Conservation (phyloP, 1,140 invertebrate genomes). For the Bombyx mandarina region DNA sequence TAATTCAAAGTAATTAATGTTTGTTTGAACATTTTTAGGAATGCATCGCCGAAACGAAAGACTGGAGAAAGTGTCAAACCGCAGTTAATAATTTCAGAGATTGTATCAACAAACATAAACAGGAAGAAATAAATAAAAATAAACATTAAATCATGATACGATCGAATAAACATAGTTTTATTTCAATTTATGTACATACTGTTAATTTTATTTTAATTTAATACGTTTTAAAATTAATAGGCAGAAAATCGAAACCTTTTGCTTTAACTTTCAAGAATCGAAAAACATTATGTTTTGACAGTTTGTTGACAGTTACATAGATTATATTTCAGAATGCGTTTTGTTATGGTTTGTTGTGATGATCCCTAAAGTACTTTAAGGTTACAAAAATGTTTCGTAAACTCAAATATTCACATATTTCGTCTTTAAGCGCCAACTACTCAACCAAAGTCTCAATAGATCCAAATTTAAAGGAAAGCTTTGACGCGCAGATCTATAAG, state of each 20-base stretch:
- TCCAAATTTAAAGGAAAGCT: constrained; percentile 59
- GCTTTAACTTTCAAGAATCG: too few species aligned
- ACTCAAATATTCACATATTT: constrained; percentile 30
- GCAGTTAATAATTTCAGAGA: constrained; percentile 82
- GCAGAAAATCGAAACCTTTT: too few species aligned
- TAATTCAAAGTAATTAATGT: background rate
- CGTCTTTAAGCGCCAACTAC: constrained; percentile 29
- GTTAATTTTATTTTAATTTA: too few species aligned
- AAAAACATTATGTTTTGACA: too few species aligned
- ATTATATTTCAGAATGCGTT: too few species aligned
- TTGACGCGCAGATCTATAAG: constrained; percentile 74
- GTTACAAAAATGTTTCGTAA: constrained; percentile 50
- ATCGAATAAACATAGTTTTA: too few species aligned
- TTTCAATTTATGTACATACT: too few species aligned
- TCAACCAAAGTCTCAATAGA: constrained; percentile 69
- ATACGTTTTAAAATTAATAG: too few species aligned
- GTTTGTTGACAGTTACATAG: too few species aligned
- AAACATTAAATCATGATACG: constrained; percentile 15
- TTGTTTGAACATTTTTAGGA: constrained; percentile 73
- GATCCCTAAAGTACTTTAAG: constrained; percentile 11
- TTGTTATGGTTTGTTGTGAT: too few species aligned
- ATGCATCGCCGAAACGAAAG: constrained; percentile 88
- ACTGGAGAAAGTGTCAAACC: constrained; percentile 93
- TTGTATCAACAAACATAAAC: constrained; percentile 77
- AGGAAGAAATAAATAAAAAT: constrained; percentile 27